These are phyloP conservation scores for Sternotherus odoratus DNA, from an alignment of 2,797 vertebrate species.

Conservation along the genomic window DNA sequence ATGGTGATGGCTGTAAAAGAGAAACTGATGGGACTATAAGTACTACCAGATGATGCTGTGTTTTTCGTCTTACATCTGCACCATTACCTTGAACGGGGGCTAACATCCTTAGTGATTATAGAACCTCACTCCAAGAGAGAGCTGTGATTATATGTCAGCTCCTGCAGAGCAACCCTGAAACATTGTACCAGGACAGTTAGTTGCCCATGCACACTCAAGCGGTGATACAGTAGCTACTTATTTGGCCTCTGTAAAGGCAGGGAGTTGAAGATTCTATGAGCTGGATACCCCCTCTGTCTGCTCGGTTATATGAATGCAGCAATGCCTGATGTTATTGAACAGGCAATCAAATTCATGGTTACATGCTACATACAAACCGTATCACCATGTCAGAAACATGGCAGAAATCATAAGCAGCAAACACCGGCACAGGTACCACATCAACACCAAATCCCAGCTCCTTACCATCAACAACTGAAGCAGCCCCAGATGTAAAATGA, in stretches of 20 bases:
- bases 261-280: neutral
- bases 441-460: neutral
- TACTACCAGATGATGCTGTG: neutral
- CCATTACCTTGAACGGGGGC: neutral
- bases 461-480: neutral
- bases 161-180: neutral
- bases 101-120: neutral
- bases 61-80: neutral
- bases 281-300: neutral
- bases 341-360: neutral
- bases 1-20: neutral
- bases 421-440: neutral
- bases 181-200: neutral
- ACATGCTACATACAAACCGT: neutral
- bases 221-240: neutral
- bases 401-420: neutral
- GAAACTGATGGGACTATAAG: neutral
- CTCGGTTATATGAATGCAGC: neutral
- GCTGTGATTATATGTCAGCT: too few species aligned
- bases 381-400: neutral
- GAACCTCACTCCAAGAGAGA: neutral
- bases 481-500: neutral
- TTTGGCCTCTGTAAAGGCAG: neutral
- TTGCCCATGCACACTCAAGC: neutral
- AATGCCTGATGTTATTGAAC: neutral